A percentile compares a stretch with the other conserved stretches of the same genome.
These are phyloP conservation scores for Parotocinclus haroldoi DNA, from an alignment of 2,797 vertebrate species.

Conservation along the genomic window DNA sequence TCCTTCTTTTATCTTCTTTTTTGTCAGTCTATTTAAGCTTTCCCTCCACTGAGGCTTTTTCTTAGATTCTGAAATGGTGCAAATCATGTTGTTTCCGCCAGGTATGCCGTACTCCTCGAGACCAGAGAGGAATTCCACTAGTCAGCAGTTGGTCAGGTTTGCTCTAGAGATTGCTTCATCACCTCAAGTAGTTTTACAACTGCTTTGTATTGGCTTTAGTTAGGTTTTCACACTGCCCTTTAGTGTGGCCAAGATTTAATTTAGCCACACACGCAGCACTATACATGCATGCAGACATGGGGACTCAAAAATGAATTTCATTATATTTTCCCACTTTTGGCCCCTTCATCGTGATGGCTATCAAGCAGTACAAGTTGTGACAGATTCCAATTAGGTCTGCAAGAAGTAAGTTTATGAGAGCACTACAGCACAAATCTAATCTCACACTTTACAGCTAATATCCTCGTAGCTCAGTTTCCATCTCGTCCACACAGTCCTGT, in stretches of 20 bases:
- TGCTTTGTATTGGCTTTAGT: background rate
- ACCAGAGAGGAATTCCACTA: background rate
- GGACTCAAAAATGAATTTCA: background rate
- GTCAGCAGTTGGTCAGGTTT: background rate
- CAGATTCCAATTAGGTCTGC: constrained; percentile 82
- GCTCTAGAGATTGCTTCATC: background rate
- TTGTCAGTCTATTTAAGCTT: too few species aligned
- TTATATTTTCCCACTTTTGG: background rate
- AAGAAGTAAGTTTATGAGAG: constrained; percentile 75
- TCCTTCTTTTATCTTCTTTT: too few species aligned
- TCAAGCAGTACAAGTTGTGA: constrained; percentile 63
- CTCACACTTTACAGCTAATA: constrained; percentile 63
- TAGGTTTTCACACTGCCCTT: background rate
- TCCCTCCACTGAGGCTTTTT: too few species aligned
- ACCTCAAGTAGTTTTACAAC: background rate
- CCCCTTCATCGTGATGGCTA: constrained; percentile 59
- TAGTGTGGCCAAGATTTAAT: background rate
- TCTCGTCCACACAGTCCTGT: background rate
- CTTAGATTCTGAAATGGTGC: too few species aligned
- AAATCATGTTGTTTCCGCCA: too few species aligned
- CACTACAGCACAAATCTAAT: constrained; percentile 67
- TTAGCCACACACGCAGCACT: background rate
- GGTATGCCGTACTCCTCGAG: too few species aligned
- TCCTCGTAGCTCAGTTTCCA: constrained; percentile 45
- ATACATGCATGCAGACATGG: background rate